phyloP scores from a whole-genome alignment of 2,888 invertebrate genomes.

The Stenchaetothrips biformis region DNA sequence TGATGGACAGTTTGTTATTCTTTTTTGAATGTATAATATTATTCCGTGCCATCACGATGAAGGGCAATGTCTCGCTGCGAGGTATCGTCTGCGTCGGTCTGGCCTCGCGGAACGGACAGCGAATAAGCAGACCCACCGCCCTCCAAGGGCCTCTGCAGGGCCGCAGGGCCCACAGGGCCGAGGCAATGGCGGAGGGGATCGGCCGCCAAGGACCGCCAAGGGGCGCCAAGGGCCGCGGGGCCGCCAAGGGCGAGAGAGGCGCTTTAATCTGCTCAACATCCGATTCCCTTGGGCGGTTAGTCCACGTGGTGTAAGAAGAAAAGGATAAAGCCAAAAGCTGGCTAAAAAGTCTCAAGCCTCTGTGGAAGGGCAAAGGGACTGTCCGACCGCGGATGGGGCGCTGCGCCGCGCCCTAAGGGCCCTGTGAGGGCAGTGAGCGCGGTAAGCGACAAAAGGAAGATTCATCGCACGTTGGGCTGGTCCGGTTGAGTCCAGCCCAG shows the following conservation, averaged over 20 bases:
- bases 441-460: not conserved
- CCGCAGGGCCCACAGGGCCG: too few species aligned
- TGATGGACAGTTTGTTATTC: too few species aligned
- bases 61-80: too few species aligned
- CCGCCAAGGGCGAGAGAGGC: not conserved
- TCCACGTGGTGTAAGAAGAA: not conserved
- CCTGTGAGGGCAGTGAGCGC: not conserved
- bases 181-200: not conserved
- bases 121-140: too few species aligned
- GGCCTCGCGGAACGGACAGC: too few species aligned
- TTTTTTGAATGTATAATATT: too few species aligned
- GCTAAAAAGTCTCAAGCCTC: not conserved
- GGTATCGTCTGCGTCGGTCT: too few species aligned
- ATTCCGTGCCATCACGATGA: too few species aligned
- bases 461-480: not conserved
- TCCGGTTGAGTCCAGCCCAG: not conserved
- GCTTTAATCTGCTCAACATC: not conserved
- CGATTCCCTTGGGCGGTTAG: constrained; percentile 3
- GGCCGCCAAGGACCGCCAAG: not conserved
- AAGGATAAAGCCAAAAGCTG: not conserved
- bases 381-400: too few species aligned
- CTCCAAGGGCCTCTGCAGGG: too few species aligned
- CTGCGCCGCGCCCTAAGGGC: not conserved
- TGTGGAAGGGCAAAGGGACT: not conserved
- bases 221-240: not conserved